A percentile compares a stretch with the other conserved stretches of the same genome.
phyloP scores from a whole-genome alignment of 2,888 invertebrate species.

The Cantharis rustica region DNA sequence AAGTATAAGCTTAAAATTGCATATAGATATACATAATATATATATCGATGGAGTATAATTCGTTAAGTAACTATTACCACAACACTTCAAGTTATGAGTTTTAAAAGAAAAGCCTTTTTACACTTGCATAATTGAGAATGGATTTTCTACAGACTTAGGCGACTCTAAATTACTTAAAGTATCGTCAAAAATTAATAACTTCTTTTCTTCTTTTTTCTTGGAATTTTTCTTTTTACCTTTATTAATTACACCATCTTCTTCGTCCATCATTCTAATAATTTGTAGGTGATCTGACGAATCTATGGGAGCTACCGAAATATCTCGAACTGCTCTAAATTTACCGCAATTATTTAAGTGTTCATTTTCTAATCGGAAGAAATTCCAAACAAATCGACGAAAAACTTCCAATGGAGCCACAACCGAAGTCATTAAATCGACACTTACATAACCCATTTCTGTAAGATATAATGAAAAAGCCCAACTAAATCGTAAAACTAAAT shows the following conservation, averaged over 20 bases:
- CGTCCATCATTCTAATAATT: constrained; percentile 77
- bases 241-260: constrained; percentile 69
- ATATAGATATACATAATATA: too few relatives aligned
- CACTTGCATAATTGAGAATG: constrained; percentile 12
- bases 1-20: not conserved
- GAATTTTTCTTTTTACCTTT: constrained; percentile 48
- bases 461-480: constrained; percentile 78
- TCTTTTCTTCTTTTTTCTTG: constrained; percentile 56
- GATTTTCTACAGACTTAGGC: constrained; percentile 28
- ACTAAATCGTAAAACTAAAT: constrained; percentile 76
- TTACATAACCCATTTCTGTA: constrained; percentile 67
- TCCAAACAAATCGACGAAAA: constrained; percentile 79
- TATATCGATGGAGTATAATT: not conserved
- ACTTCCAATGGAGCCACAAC: constrained; percentile 71
- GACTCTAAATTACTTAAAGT: constrained; percentile 47
- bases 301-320: constrained; percentile 80
- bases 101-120: not conserved
- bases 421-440: constrained; percentile 69
- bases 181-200: constrained; percentile 55
- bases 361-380: constrained; percentile 87
- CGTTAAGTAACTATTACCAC: not conserved
- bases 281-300: constrained; percentile 75
- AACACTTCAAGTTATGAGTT: not conserved
- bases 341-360: constrained; percentile 91
- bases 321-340: constrained; percentile 84